These are phyloP conservation scores for Stratiolaelaps scimitus DNA, from an alignment of 1,140 invertebrate genomes.

Conservation along the genomic window DNA sequence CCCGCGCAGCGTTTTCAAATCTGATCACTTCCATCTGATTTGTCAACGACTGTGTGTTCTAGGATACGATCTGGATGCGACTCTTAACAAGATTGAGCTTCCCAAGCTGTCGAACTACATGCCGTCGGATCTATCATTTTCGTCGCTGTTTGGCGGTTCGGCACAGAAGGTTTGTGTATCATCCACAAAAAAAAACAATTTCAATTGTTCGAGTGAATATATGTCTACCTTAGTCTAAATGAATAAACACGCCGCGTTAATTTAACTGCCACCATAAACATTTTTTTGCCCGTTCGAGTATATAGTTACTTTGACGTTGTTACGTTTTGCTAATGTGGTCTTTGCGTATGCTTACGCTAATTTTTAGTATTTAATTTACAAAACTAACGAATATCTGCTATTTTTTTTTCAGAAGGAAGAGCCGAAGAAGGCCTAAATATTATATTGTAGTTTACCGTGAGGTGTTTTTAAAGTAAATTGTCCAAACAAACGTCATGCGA, in stretches of 20 bases:
- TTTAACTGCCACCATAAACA: background rate
- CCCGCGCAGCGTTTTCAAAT: too few species aligned
- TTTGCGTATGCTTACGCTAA: too few species aligned
- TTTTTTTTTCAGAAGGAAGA: conserved; percentile 23
- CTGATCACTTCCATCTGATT: background rate
- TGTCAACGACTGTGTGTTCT: background rate
- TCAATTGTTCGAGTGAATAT: background rate
- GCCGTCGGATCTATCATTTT: background rate
- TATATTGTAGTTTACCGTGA: too few species aligned
- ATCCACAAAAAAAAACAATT: background rate
- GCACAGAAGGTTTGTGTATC: background rate
- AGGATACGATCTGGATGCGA: background rate
- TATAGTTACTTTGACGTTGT: conserved; percentile 1
- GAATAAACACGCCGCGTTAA: background rate
- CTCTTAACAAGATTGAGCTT: background rate
- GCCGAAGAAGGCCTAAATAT: background rate
- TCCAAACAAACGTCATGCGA: too few species aligned
- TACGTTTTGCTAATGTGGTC: conserved; percentile 1
- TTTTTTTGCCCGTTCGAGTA: background rate
- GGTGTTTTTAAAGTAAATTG: too few species aligned
- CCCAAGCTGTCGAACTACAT: background rate
- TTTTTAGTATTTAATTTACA: too few species aligned
- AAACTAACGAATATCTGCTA: background rate
- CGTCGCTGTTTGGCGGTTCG: background rate
- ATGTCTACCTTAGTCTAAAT: background rate